These are phyloP conservation scores for Candidula unifasciata DNA, from an alignment of 2,888 invertebrate genomes.

Conservation along the genomic window DNA sequence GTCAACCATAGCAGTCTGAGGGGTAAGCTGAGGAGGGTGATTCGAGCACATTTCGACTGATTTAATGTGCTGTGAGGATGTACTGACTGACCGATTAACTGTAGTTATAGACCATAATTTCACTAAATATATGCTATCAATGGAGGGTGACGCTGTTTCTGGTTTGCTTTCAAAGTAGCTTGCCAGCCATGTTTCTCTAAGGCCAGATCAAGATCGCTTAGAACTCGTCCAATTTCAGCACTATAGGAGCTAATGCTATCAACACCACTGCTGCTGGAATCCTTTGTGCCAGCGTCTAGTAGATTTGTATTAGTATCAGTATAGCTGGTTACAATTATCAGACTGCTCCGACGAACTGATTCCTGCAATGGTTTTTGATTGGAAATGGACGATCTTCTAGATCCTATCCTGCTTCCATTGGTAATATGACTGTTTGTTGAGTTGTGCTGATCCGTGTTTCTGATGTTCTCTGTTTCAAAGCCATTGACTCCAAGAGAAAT, in stretches of 20 bases:
- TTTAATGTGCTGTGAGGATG: no score
- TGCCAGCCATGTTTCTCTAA: conserved; percentile 31
- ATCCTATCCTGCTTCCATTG: neutral
- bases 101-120: no score
- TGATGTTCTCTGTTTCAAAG: neutral
- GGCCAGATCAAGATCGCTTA: conserved; percentile 33
- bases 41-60: no score
- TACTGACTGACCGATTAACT: no score
- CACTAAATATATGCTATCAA: conserved; percentile 18
- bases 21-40: no score
- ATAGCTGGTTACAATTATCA: neutral
- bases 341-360: neutral
- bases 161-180: neutral
- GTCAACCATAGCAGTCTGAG: no score
- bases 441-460: neutral
- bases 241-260: conserved; percentile 36
- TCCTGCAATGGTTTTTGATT: neutral
- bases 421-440: neutral
- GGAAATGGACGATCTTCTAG: neutral
- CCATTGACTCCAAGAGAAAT: neutral
- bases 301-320: neutral
- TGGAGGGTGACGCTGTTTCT: neutral
- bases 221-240: conserved; percentile 34
- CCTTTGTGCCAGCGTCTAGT: neutral
- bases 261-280: neutral